A percentile compares a stretch with the other conserved stretches of the same genome.
Evolutionary conservation across 2,888 invertebrate species (phyloP).

Genomic region (Zygogramma bicolorata): DNA sequence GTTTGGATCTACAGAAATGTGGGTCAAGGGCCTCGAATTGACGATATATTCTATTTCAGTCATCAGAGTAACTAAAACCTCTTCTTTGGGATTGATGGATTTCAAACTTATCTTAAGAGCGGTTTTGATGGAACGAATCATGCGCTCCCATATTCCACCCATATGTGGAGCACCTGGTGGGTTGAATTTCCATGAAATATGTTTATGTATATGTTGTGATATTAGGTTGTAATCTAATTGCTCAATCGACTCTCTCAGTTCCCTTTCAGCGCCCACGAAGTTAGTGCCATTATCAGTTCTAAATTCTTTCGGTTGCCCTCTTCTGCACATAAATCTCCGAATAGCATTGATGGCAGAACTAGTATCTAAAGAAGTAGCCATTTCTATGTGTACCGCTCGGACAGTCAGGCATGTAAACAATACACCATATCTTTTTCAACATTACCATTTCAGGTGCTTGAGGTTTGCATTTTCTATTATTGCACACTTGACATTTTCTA

Average conservation of each 20-base stretch:
- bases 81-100: no score
- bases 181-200: no score
- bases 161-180: conserved; percentile 11
- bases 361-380: neutral
- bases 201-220: no score
- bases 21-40: neutral
- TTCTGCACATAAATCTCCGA: conserved; percentile 6
- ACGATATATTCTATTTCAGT: no score
- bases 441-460: neutral
- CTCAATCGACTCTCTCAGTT: neutral
- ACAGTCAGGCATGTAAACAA: neutral
- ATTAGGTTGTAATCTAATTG: no score
- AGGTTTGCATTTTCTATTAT: neutral
- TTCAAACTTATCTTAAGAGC: no score
- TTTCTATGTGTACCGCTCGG: neutral
- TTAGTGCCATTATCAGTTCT: conserved; percentile 17
- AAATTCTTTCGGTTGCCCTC: no score
- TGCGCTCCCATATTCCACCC: neutral
- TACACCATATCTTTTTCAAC: neutral
- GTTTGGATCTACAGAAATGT: neutral
- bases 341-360: conserved; percentile 15
- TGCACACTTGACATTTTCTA: neutral
- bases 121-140: neutral
- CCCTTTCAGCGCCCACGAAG: neutral
- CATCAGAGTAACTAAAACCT: no score